These are phyloP conservation scores for Caenorhabditis uteleia DNA, from an alignment of 2,888 invertebrate species.

Conservation along the genomic window DNA sequence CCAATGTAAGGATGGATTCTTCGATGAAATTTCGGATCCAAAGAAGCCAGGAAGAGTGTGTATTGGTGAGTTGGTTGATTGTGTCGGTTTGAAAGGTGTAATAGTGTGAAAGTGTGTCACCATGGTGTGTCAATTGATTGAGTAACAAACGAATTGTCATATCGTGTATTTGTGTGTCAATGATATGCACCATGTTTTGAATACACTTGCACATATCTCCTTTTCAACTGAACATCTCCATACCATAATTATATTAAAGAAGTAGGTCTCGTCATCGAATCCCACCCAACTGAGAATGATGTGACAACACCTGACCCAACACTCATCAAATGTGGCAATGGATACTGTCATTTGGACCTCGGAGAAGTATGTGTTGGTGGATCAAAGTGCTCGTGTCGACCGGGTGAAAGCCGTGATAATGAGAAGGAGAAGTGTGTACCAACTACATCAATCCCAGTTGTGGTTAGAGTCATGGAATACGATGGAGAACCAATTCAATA, in stretches of 20 bases:
- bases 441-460: slow-evolving; percentile 54
- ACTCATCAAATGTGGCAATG: slow-evolving; percentile 50
- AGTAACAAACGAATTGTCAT: no score
- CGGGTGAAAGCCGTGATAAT: slow-evolving; percentile 47
- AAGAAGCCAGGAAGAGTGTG: slow-evolving; percentile 58
- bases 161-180: no score
- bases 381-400: slow-evolving; percentile 58
- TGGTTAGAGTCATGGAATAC: slow-evolving; percentile 53
- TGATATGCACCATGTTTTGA: no score
- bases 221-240: not conserved
- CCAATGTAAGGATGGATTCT: slow-evolving; percentile 61
- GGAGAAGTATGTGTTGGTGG: slow-evolving; percentile 63
- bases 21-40: slow-evolving; percentile 57
- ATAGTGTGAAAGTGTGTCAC: no score
- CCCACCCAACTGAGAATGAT: slow-evolving; percentile 33
- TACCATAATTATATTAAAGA: slow-evolving; percentile 21
- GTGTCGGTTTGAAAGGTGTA: no score
- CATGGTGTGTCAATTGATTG: no score
- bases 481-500: slow-evolving; percentile 55
- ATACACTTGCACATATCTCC: not conserved
- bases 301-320: slow-evolving; percentile 49
- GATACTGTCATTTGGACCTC: slow-evolving; percentile 43
- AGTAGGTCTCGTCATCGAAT: slow-evolving; percentile 49
- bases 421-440: slow-evolving; percentile 53
- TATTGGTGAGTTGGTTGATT: slow-evolving; percentile 56